Evolutionary conservation across 2,797 vertebrate species (phyloP).

Genomic region (Sibirionetta formosa): DNA sequence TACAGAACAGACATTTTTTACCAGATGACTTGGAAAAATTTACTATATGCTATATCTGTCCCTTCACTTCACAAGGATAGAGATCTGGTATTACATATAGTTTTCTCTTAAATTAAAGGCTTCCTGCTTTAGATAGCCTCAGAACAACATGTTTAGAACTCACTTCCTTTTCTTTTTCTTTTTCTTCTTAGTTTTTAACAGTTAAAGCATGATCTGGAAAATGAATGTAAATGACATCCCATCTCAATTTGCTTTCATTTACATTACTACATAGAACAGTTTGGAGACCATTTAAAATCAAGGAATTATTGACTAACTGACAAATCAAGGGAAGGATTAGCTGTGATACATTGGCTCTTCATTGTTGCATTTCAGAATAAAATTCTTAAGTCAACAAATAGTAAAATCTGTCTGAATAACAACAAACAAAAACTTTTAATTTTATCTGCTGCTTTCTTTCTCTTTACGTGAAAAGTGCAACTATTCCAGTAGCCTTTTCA

Average conservation of each 20-base stretch:
- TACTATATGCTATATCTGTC: not conserved
- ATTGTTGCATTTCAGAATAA: not conserved
- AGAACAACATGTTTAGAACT: not conserved
- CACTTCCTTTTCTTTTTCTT: not conserved
- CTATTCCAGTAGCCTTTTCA: not conserved
- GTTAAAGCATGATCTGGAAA: not conserved
- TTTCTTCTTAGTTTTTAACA: not conserved
- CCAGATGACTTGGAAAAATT: not conserved
- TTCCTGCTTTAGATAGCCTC: not conserved
- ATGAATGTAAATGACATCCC: not conserved
- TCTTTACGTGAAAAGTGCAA: not conserved
- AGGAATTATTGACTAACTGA: slow-evolving; percentile 16
- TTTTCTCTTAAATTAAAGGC: slow-evolving; percentile 18
- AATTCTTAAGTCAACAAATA: slow-evolving; percentile 9
- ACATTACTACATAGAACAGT: not conserved
- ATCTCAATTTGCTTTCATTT: slow-evolving; percentile 22
- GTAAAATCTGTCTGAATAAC: not conserved
- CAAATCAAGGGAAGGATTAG: slow-evolving; percentile 24
- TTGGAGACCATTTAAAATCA: slow-evolving; percentile 30
- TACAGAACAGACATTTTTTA: not conserved
- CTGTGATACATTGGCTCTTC: not conserved
- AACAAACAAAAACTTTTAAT: not conserved
- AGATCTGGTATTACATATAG: not conserved
- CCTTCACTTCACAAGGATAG: not conserved
- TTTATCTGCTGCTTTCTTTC: not conserved